These are phyloP conservation scores for Xenopus borealis DNA, from an alignment of 2,113 vertebrate genomes.

Conservation along the genomic window DNA sequence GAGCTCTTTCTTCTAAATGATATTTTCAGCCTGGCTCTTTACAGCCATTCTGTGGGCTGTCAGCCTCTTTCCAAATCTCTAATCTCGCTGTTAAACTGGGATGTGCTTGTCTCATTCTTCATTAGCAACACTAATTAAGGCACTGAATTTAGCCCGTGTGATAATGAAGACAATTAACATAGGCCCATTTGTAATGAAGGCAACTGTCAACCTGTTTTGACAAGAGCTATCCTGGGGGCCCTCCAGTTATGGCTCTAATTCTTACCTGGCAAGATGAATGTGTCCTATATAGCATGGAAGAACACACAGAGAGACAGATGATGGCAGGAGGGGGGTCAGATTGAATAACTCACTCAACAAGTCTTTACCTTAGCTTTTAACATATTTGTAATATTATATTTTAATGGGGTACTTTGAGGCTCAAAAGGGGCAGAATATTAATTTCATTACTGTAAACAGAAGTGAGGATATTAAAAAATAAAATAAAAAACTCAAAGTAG, in stretches of 20 bases:
- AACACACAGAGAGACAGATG: too few species aligned
- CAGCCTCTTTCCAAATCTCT: neutral
- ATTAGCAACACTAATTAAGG: slow-evolving; percentile 36
- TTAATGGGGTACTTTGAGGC: too few species aligned
- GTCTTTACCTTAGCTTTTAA: too few species aligned
- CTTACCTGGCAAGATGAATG: neutral
- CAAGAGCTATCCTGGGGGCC: slow-evolving; percentile 13
- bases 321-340: too few species aligned
- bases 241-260: neutral
- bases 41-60: neutral
- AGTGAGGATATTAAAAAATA: too few species aligned
- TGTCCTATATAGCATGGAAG: too few species aligned
- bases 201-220: slow-evolving; percentile 35
- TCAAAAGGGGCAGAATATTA: too few species aligned
- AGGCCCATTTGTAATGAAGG: slow-evolving; percentile 31
- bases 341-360: too few species aligned
- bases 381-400: too few species aligned
- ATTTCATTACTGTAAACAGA: too few species aligned
- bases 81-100: neutral
- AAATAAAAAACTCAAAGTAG: too few species aligned
- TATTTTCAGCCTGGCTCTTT: neutral
- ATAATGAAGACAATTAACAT: slow-evolving; percentile 37
- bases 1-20: too few species aligned
- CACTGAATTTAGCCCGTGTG: slow-evolving; percentile 22
- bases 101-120: slow-evolving; percentile 16